Conservation (phyloP, 2,888 invertebrate genomes). For the Altica lythri region DNA sequence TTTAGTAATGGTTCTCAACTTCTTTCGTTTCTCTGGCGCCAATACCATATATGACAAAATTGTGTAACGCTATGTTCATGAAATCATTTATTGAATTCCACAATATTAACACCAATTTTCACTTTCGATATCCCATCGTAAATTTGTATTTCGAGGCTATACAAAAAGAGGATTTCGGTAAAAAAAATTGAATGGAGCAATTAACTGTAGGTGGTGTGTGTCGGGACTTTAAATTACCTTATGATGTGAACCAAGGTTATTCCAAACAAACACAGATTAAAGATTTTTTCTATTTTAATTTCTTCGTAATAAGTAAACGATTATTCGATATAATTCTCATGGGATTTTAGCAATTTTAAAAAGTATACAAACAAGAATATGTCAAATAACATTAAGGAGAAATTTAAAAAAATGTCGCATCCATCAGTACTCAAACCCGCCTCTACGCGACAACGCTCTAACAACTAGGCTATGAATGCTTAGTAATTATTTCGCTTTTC, state of each 20-base stretch:
- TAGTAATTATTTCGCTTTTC: too few relatives aligned
- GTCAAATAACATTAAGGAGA: too few relatives aligned
- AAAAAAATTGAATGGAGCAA: slow-evolving; percentile 4
- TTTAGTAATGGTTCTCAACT: slow-evolving; percentile 20
- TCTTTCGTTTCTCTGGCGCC: slow-evolving; percentile 27
- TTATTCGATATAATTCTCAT: too few relatives aligned
- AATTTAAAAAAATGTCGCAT: too few relatives aligned
- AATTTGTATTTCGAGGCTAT: slow-evolving; percentile 23
- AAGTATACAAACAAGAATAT: too few relatives aligned
- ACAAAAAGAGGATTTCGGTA: slow-evolving; percentile 6
- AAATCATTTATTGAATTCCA: slow-evolving; percentile 25
- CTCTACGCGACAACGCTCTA: too few relatives aligned
- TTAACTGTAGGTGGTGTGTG: slow-evolving; percentile 3
- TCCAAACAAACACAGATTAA: too few relatives aligned
- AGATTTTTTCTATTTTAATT: too few relatives aligned
- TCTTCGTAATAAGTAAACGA: too few relatives aligned
- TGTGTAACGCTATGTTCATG: slow-evolving; percentile 26
- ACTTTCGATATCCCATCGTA: slow-evolving; percentile 27
- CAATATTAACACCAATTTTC: slow-evolving; percentile 28
- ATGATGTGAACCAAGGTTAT: neutral
- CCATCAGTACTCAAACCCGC: too few relatives aligned
- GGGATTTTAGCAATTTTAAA: too few relatives aligned
- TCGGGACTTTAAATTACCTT: neutral
- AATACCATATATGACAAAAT: slow-evolving; percentile 27
- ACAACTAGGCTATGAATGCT: too few relatives aligned